phyloP scores from a whole-genome alignment of 1,140 invertebrate species.

The Tetramorium alpestre region DNA sequence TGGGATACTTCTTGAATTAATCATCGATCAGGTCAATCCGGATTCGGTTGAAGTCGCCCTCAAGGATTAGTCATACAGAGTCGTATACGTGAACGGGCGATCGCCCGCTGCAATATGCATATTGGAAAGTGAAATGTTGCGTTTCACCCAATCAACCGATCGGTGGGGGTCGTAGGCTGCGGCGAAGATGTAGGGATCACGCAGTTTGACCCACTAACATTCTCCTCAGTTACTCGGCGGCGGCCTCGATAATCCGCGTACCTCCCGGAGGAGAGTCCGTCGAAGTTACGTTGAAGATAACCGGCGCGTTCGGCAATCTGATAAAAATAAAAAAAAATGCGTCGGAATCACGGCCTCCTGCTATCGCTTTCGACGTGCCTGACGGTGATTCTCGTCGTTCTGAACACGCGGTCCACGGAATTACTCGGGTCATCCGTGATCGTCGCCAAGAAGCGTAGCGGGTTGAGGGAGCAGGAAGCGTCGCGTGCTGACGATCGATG shows the following conservation, averaged over 20 bases:
- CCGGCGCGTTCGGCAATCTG: background rate
- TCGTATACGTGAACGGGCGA: background rate
- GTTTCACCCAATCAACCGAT: conserved; percentile 25
- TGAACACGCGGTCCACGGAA: conserved; percentile 59
- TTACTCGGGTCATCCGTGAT: background rate
- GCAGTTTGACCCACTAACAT: conserved; percentile 84
- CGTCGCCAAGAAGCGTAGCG: background rate
- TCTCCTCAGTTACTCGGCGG: conserved; percentile 80
- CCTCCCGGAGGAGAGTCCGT: background rate
- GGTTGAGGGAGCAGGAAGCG: background rate
- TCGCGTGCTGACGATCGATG: conserved; percentile 2
- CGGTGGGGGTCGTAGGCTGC: conserved; percentile 63
- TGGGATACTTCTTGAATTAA: too few species aligned
- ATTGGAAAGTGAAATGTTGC: conserved; percentile 55
- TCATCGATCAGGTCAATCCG: background rate
- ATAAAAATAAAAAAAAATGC: conserved; percentile 69
- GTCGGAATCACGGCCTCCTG: conserved; percentile 70
- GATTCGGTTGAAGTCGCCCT: background rate
- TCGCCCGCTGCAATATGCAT: background rate
- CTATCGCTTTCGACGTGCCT: conserved; percentile 66
- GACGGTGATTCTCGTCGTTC: conserved; percentile 69
- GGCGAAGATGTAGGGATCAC: conserved; percentile 77
- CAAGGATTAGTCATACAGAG: background rate
- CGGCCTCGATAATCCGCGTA: conserved; percentile 63
- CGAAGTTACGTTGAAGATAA: background rate